These are phyloP conservation scores for Theretra japonica DNA, from an alignment of 2,888 invertebrate species.

Conservation along the genomic window DNA sequence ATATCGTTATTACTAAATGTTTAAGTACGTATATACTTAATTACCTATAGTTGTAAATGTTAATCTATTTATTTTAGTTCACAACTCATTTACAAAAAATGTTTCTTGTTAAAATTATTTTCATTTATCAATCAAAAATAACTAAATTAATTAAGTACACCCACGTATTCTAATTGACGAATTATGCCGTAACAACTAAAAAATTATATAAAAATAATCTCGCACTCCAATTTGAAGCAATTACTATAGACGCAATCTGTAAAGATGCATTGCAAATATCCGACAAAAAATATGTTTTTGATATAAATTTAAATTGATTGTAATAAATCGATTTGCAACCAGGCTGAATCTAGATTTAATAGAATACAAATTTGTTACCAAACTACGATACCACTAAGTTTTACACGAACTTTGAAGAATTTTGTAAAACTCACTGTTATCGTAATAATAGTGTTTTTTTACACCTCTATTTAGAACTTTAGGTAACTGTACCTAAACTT, in stretches of 20 bases:
- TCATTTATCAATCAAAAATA: no score
- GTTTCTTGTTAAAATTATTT: no score
- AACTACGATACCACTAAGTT: neutral
- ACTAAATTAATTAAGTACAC: no score
- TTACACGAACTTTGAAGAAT: neutral
- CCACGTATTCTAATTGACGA: no score
- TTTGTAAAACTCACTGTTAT: neutral
- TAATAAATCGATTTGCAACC: neutral
- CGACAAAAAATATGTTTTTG: neutral
- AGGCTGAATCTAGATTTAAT: neutral
- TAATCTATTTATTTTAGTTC: no score
- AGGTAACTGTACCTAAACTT: no score
- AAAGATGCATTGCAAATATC: neutral
- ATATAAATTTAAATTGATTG: neutral
- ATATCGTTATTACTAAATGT: no score
- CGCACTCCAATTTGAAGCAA: neutral
- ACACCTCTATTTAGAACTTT: neutral
- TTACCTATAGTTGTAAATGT: no score
- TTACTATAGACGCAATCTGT: neutral
- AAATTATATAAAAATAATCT: neutral
- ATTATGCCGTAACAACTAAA: no score
- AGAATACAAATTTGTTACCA: slow-evolving; percentile 3
- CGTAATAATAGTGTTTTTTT: neutral
- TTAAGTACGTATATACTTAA: no score
- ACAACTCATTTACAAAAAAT: no score